These are phyloP conservation scores for Fragum fragum DNA, from an alignment of 2,888 invertebrate genomes.

Conservation along the genomic window DNA sequence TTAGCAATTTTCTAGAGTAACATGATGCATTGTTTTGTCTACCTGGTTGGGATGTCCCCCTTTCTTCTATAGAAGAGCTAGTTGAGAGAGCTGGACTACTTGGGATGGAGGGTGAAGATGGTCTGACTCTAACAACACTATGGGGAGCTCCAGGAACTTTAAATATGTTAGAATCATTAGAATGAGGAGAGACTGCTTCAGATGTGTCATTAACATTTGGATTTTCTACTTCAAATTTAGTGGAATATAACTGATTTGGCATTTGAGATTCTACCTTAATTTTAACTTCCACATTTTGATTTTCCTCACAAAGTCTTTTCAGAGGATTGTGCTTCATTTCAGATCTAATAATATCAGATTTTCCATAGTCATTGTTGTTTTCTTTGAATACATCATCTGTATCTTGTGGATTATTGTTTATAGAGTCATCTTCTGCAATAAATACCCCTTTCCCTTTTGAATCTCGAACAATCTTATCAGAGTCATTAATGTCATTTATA, in stretches of 20 bases:
- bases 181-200: constrained; percentile 24
- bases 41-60: constrained; percentile 49
- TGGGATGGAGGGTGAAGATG: constrained; percentile 45
- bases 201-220: not conserved
- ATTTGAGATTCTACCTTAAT: not conserved
- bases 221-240: not conserved
- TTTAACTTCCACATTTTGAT: not conserved
- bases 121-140: constrained; percentile 24
- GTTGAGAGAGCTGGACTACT: constrained; percentile 49
- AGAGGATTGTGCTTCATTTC: constrained; percentile 16
- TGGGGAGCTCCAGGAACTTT: constrained; percentile 47
- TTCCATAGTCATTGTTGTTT: not conserved
- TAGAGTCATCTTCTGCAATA: not conserved
- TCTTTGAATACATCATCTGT: not conserved
- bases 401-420: not conserved
- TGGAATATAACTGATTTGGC: not conserved
- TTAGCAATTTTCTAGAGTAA: constrained; percentile 15
- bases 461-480: not conserved
- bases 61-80: constrained; percentile 20
- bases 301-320: not conserved
- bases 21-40: constrained; percentile 30
- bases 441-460: not conserved
- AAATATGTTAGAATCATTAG: constrained; percentile 29
- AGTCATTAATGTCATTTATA: not conserved
- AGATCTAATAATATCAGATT: not conserved